A percentile compares a stretch with the other conserved stretches of the same genome.
Conservation (phyloP, 2,797 vertebrate genomes). For the Gymnoscopelus microlampas region DNA sequence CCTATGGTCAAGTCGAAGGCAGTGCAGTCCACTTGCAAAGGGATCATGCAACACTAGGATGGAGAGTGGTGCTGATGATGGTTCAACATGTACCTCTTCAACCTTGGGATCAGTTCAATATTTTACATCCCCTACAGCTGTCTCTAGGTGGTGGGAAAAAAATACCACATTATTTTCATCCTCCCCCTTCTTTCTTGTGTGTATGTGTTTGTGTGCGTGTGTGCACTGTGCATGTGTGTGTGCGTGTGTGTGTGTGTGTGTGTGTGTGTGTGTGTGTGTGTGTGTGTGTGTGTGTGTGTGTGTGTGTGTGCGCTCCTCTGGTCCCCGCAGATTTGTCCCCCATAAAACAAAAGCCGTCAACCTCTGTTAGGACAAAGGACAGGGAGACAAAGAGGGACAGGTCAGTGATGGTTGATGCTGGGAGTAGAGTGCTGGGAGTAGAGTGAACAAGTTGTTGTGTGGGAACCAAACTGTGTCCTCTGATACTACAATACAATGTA, state of each 20-base stretch:
- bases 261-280: not conserved
- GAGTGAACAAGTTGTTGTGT: slow-evolving; percentile 3
- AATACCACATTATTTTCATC: slow-evolving; percentile 38
- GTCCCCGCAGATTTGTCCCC: slow-evolving; percentile 53
- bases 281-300: not conserved
- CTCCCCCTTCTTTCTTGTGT: slow-evolving; percentile 38
- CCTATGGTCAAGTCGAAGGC: slow-evolving; percentile 65
- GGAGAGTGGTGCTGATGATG: slow-evolving; percentile 53
- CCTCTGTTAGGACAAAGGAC: slow-evolving; percentile 57
- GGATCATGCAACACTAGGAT: slow-evolving; percentile 77
- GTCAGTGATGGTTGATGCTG: slow-evolving; percentile 29
- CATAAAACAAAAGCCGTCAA: slow-evolving; percentile 45
- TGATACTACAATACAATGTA: slow-evolving; percentile 1
- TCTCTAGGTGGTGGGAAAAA: slow-evolving; percentile 64
- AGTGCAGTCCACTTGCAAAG: slow-evolving; percentile 70
- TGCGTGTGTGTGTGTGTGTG: no score
- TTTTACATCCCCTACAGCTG: slow-evolving; percentile 64
- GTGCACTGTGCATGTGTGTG: not conserved
- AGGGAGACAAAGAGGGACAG: slow-evolving; percentile 46
- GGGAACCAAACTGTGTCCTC: slow-evolving; percentile 1
- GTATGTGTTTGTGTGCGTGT: not conserved
- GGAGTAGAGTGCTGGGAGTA: no score
- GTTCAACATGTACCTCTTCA: slow-evolving; percentile 67
- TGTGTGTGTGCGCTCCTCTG: slow-evolving; percentile 34
- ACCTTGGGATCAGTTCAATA: slow-evolving; percentile 60